Evolutionary conservation across 2,797 vertebrate genomes (phyloP).

Genomic region (Gadopsis marmoratus): DNA sequence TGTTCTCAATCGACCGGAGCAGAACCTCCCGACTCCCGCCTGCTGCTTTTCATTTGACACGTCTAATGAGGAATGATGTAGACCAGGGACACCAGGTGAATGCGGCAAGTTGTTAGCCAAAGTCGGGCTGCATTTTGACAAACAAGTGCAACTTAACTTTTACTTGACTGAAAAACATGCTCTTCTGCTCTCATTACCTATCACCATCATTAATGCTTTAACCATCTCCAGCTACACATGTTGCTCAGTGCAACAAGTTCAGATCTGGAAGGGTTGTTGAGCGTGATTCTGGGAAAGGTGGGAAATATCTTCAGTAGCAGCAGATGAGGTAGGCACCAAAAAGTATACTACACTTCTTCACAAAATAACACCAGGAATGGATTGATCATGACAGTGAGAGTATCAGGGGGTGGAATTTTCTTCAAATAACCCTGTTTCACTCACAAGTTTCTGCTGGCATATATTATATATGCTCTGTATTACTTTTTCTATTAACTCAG

Average conservation of each 20-base stretch:
- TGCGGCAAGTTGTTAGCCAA: constrained; percentile 8
- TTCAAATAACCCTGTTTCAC: constrained; percentile 30
- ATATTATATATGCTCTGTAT: constrained; percentile 25
- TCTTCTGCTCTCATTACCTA: background rate
- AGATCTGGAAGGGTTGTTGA: background rate
- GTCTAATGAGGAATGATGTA: constrained; percentile 45
- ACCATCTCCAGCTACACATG: background rate
- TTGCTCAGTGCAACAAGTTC: background rate
- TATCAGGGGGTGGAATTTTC: constrained; percentile 11
- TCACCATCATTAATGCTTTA: background rate
- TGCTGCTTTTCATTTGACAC: constrained; percentile 41
- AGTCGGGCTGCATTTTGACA: constrained; percentile 17
- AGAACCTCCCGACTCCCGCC: constrained; percentile 20
- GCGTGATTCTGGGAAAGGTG: constrained; percentile 12
- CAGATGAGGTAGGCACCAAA: constrained; percentile 30
- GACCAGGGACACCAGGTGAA: constrained; percentile 20
- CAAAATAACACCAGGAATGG: constrained; percentile 26
- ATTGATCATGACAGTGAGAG: constrained; percentile 25
- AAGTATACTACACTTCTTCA: constrained; percentile 51
- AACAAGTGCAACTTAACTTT: constrained; percentile 1
- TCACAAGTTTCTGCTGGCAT: constrained; percentile 31
- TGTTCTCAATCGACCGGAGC: constrained; percentile 5
- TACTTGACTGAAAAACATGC: constrained; percentile 5
- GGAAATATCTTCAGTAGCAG: constrained; percentile 31
- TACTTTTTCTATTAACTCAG: constrained; percentile 21